Evolutionary conservation across 2,797 vertebrate genomes (phyloP), one percentile per base, ranked within the genome.

Genomic region (Jordanella pulchra): DNA sequence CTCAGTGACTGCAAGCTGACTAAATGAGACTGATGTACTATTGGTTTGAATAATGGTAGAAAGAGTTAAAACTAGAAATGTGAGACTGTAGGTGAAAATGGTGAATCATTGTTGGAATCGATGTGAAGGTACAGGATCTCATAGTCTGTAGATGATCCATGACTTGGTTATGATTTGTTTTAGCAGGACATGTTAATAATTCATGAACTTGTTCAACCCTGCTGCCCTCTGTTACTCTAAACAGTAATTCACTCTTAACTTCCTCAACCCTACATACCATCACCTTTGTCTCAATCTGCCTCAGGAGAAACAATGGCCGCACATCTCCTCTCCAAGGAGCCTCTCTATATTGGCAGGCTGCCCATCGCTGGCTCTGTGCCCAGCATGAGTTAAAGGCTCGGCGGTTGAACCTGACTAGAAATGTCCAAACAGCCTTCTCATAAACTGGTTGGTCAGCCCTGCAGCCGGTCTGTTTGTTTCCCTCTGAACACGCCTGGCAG

Each of bases 331-430:
- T 73, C 77, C 42, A 42, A 71, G 82, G 80, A 79, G 60, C 42
- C 58, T 71, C n/a, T n/a, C n/a, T n/a, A n/a, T 84, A 83, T 86
- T n/a, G 85, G 87, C 82, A 83, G 70, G 55, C 77, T 72, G 83
- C 76, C 80, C 77, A 83, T 73, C 76, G 39, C 78, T 84, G 89
- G 85, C 83, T 79, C 66, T 0, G 21, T 72, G 87, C 84, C 89
- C 73, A 25, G 76, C 69, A 79, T 7, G 67, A 71, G 75, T 84
- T 67, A 56, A 65, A 65, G 71, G 75, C 83, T 78, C 64, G 69
- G 58, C 78, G 77, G 64, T 82, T 75, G 5, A 30, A 42, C 75
- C 65, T 70, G 70, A 83, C 63, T 72, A 48, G 56, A 18, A 55
- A 23, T 23, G 27, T 51, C 50, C 68, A 42, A 82, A 71, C 61